Evolutionary conservation across 2,113 vertebrate species (phyloP), one percentile per base, ranked within the genome.

Genomic region (Verasper variegatus): DNA sequence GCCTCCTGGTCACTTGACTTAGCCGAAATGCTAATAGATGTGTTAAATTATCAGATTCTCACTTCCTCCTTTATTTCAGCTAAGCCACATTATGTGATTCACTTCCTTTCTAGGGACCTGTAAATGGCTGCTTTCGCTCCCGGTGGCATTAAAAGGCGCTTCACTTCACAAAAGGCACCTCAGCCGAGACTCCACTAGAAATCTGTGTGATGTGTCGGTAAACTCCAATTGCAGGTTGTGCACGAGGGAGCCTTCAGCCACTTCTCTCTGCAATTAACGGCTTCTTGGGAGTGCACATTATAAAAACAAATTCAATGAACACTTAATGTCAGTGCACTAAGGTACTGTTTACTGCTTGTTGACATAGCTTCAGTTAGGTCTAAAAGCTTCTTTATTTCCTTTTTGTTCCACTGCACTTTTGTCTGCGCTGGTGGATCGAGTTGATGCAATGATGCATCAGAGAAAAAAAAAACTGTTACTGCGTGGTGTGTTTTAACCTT

Each of bases 1-100:
- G 84, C 87, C 86, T 88, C 69, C 59, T 91, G 89, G 92, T 91
- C 90, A 93, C 86, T 91, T 80, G 92, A 92, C 88, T 95, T 93
- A 93, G 78, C 86, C 31, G 75, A 71, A 87, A 83, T 82, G 90
- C 84, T 91, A 86, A 91, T 93, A 86, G 85, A 87, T 84, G 86
- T 89, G 84, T 89, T 90, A 86, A 86, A 92, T 93, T 86, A 93
- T 90, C 78, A 88, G 86, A 84, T 83, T 86, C 78, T 84, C 78
- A 77, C 76, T 90, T 89, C 85, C 80, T 45, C 57, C 85, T 86
- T 84, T 78, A 89, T 89, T 89, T 88, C 65, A 80, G 86, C 87
- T 93, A 92, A 93, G 91, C 89, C 86, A 84, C 86, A 83, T 89
- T 91, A 85, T 93, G 88, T 88, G 84, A 52, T 82, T 86, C 80